These are phyloP conservation scores for Cephalopachus bancanus DNA, from an alignment of 2,797 vertebrate genomes.

Conservation along the genomic window DNA sequence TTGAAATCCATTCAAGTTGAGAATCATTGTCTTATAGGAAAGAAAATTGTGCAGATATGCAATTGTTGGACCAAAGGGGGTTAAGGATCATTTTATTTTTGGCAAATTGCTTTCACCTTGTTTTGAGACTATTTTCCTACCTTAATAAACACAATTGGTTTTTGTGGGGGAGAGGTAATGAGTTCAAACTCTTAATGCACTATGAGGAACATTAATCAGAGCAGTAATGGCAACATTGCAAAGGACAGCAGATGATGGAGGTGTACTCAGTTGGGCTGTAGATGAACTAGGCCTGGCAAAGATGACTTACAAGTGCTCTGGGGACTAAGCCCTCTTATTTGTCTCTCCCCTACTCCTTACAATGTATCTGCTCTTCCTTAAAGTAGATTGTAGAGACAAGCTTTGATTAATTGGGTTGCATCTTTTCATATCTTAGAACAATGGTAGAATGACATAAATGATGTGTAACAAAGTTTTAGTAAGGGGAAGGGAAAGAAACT, in stretches of 20 bases:
- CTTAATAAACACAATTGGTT: background rate
- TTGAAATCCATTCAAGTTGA: background rate
- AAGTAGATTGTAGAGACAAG: background rate
- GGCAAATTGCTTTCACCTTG: background rate
- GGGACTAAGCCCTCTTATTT: background rate
- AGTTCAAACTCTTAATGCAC: background rate
- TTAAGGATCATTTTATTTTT: background rate
- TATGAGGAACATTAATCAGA: background rate
- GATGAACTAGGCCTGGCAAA: background rate
- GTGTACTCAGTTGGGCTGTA: no score
- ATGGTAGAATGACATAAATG: background rate
- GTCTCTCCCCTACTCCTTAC: background rate
- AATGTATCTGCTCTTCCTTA: background rate
- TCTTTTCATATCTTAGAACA: background rate
- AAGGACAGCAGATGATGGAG: background rate
- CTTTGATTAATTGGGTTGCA: background rate
- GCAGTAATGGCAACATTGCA: background rate
- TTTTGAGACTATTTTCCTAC: background rate
- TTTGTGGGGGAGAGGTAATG: background rate
- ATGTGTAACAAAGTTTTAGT: background rate
- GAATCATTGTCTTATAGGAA: background rate
- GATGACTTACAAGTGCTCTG: background rate
- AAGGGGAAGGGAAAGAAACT: background rate
- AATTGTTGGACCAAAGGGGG: rapidly evolving
- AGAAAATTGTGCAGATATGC: background rate